Evolutionary conservation across 2,888 invertebrate genomes (phyloP).

Genomic region (Metopia argyrocephala): DNA sequence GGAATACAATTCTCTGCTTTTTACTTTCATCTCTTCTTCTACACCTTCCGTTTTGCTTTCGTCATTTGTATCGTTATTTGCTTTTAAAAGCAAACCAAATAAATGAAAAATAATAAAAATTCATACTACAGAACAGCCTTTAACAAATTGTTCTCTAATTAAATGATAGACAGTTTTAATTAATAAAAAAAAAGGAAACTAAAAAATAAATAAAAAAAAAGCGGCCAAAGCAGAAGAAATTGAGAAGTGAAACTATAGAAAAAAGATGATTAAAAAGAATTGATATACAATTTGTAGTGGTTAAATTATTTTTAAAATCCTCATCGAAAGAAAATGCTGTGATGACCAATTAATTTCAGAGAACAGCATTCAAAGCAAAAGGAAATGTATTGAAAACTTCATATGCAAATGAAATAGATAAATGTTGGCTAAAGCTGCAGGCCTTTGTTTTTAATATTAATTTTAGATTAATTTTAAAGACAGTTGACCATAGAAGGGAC

Average conservation of each 20-base stretch:
- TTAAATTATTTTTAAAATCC: constrained; percentile 13
- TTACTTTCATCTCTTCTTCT: not conserved
- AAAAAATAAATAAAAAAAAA: not conserved
- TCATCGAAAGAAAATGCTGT: not conserved
- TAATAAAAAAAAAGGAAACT: constrained; percentile 29
- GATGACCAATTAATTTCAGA: not conserved
- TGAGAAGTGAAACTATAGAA: not conserved
- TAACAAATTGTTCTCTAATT: constrained; percentile 65
- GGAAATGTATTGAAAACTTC: not conserved
- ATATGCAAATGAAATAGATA: too few species aligned
- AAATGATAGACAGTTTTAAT: constrained; percentile 64
- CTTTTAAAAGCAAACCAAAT: not conserved
- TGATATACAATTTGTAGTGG: not conserved
- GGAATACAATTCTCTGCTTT: constrained; percentile 30
- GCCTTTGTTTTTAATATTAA: too few species aligned
- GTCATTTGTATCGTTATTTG: constrained; percentile 31
- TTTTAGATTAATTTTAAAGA: too few species aligned
- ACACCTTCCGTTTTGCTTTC: constrained; percentile 20
- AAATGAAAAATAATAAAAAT: constrained; percentile 19
- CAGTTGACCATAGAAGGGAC: too few species aligned
- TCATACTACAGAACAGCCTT: constrained; percentile 43
- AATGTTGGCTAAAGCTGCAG: too few species aligned
- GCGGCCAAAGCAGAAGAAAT: not conserved
- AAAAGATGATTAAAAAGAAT: not conserved
- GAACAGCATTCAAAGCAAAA: not conserved